A percentile compares a stretch with the other conserved stretches of the same genome.
phyloP scores from a whole-genome alignment of 2,797 vertebrate species.

The Anableps anableps region DNA sequence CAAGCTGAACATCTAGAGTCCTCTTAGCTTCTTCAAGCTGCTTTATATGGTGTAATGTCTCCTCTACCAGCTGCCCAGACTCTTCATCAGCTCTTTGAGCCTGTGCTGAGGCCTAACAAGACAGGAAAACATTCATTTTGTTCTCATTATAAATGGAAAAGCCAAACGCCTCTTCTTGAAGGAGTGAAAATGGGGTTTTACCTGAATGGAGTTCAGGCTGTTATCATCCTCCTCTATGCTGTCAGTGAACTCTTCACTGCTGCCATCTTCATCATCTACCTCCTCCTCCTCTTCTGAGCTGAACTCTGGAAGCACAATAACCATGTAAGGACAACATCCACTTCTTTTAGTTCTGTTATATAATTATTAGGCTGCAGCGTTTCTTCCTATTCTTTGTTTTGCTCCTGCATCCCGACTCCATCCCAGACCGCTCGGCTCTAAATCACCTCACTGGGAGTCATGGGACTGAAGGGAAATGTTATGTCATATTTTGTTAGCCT shows the following conservation, averaged over 20 bases:
- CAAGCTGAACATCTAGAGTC: conserved; percentile 79
- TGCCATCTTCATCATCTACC: conserved; percentile 70
- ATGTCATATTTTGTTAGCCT: conserved; percentile 59
- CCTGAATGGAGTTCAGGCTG: conserved; percentile 67
- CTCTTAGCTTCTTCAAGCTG: conserved; percentile 76
- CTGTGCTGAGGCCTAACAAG: conserved; percentile 51
- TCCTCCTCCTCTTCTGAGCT: conserved; percentile 80
- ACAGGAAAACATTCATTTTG: neutral
- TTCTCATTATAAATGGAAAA: neutral
- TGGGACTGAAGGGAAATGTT: conserved; percentile 68
- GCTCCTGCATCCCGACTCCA: conserved; percentile 4
- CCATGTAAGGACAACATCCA: conserved; percentile 34
- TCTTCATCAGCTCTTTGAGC: conserved; percentile 24
- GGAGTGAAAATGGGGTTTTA: conserved; percentile 31
- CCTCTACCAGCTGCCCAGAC: conserved; percentile 47
- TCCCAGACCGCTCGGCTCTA: conserved; percentile 42
- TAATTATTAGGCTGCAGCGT: neutral
- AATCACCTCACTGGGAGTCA: conserved; percentile 62
- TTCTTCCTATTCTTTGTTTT: conserved; percentile 5
- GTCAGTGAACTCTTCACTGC: conserved; percentile 85
- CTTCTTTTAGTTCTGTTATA: conserved; percentile 8
- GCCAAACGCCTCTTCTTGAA: no score
- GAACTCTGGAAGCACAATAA: conserved; percentile 76
- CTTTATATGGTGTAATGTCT: conserved; percentile 54
- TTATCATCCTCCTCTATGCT: conserved; percentile 84